Conservation (phyloP, 2,797 vertebrate species). For the Pristis pectinata region DNA sequence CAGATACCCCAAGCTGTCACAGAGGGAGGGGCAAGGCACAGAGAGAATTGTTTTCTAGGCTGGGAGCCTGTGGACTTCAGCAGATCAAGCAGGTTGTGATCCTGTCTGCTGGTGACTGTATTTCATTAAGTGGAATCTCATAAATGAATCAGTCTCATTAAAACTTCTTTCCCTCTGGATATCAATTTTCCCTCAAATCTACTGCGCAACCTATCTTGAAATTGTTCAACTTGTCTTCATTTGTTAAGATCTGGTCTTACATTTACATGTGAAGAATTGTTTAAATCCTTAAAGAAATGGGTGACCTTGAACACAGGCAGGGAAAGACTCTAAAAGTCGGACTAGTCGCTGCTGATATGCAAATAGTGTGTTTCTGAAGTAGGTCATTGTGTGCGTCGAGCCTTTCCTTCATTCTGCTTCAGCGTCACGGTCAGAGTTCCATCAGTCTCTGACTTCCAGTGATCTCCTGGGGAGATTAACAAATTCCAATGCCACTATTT, state of each 20-base stretch:
- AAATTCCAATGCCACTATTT: neutral
- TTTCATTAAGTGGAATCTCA: neutral
- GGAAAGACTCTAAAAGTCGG: neutral
- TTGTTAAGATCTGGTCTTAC: neutral
- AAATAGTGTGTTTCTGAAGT: neutral
- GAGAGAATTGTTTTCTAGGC: too few species aligned
- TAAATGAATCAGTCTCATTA: neutral
- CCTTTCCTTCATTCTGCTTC: neutral
- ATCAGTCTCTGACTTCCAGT: constrained; percentile 4
- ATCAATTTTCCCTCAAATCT: neutral
- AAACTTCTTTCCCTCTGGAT: neutral
- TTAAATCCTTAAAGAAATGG: too few species aligned
- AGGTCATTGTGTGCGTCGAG: neutral
- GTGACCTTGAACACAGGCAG: too few species aligned
- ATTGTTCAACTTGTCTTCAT: neutral
- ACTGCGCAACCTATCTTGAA: neutral
- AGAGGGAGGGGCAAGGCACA: too few species aligned
- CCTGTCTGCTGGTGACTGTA: too few species aligned
- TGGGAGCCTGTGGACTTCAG: too few species aligned
- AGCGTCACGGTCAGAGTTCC: neutral
- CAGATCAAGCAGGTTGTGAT: neutral
- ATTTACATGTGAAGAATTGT: neutral
- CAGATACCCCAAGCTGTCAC: too few species aligned
- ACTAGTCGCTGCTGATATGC: neutral
- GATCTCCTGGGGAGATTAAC: neutral